These are phyloP conservation scores for Siniperca undulata DNA, from an alignment of 2,797 vertebrate genomes.

Conservation along the genomic window DNA sequence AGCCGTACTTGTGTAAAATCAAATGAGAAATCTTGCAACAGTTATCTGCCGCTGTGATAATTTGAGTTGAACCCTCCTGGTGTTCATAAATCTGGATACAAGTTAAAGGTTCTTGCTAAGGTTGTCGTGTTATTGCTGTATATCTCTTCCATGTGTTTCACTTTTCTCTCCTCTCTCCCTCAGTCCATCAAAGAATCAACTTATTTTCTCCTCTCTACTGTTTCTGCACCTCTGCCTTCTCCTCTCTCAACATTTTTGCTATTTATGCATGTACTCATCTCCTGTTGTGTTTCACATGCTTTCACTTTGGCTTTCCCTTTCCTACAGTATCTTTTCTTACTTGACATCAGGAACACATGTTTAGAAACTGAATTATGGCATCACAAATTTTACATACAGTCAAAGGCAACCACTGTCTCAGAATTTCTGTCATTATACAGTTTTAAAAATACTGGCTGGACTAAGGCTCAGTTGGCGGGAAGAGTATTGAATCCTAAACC, in stretches of 20 bases:
- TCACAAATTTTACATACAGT: not conserved
- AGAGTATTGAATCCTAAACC: not conserved
- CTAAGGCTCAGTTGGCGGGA: not conserved
- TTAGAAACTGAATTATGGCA: not conserved
- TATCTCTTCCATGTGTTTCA: not conserved
- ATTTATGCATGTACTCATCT: not conserved
- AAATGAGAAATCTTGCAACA: slow-evolving; percentile 9
- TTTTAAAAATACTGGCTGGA: not conserved
- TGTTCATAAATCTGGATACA: slow-evolving; percentile 20
- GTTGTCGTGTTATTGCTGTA: not conserved
- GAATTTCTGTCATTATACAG: not conserved
- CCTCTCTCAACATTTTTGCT: not conserved
- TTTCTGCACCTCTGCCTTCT: not conserved
- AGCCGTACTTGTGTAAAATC: slow-evolving; percentile 28
- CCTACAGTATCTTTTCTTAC: no score
- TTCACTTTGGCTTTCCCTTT: not conserved
- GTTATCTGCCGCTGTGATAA: slow-evolving; percentile 21
- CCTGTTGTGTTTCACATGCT: slow-evolving; percentile 2
- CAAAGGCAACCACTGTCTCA: not conserved
- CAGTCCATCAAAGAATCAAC: not conserved
- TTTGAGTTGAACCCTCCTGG: slow-evolving; percentile 23
- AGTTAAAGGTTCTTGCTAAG: slow-evolving; percentile 24
- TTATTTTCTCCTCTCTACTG: not conserved
- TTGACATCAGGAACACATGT: not conserved
- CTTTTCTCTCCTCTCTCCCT: not conserved